Conservation (phyloP, 2,113 vertebrate species). For the Rafetus swinhoei region DNA sequence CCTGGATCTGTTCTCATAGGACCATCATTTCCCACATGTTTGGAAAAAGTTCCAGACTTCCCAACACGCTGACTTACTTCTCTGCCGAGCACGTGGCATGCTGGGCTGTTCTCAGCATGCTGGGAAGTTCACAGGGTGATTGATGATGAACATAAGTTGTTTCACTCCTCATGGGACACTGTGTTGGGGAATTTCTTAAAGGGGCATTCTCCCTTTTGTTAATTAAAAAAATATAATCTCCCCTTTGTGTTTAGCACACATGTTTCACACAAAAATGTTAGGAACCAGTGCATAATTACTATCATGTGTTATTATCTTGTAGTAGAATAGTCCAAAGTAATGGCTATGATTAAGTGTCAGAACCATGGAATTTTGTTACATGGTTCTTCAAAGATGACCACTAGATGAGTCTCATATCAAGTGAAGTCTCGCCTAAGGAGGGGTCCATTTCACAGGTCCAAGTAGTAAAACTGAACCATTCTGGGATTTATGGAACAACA, state of each 20-base stretch:
- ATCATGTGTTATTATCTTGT: neutral
- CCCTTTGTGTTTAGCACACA: neutral
- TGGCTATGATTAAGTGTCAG: neutral
- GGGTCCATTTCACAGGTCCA: neutral
- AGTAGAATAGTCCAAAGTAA: neutral
- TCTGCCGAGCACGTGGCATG: neutral
- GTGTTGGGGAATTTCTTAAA: neutral
- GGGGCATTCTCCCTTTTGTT: neutral
- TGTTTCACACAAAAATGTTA: neutral
- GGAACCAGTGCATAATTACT: neutral
- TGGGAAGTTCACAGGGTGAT: slow-evolving; percentile 24
- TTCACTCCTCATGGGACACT: slow-evolving; percentile 24
- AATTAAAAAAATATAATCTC: neutral
- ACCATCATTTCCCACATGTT: neutral
- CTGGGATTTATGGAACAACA: neutral
- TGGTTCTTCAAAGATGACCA: neutral
- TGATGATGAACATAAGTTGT: neutral
- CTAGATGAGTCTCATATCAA: neutral
- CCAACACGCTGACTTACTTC: slow-evolving; percentile 6
- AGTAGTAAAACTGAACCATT: neutral
- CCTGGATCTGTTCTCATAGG: neutral
- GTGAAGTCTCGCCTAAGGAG: neutral
- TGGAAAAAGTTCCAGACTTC: neutral
- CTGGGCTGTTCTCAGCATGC: neutral
- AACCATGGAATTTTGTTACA: neutral